Evolutionary conservation across 2,797 vertebrate species (phyloP), one percentile per base, ranked within the genome.

Genomic region (Peromyscus attwateri): DNA sequence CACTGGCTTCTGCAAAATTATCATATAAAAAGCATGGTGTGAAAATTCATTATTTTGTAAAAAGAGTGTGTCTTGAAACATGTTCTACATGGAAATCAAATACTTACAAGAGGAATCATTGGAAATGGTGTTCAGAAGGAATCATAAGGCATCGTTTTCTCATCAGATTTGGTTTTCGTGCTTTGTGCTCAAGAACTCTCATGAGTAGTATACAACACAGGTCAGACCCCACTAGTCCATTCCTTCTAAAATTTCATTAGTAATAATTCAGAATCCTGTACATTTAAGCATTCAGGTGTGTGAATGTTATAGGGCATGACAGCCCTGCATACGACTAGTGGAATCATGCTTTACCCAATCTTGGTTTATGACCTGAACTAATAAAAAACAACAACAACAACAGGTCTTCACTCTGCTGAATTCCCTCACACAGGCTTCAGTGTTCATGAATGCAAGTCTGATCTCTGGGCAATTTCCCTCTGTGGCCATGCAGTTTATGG

Each of bases 241-340:
- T 98, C 94, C 87, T 97, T 76, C 95, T 97, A 98, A 81, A 29
- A 3, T 89, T 94, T 97, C 96, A 96, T 60, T 73, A 96, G 90
- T 94, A 97, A 95, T 97, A 94, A 98, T 96, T 98, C 95, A 73
- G 17, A 25, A 97, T 95, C 97, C 81, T 89, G 9, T 98, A 98
- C 75, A 77, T 94, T 96, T 83, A 25, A 40, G 75, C 46, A 87
- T 77, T 96, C 73, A 75, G 81, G 29, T 82, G 84, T 82, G 75
- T 93, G 89, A 95, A 31, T 89, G 60, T 93, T 97, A 71, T 23
- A 92, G 55, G 88, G 92, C 60, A 60, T 37, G 93, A 40, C 75
- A 52, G 80, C 37, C 80, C 68, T 73, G 96, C 0, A 0, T 70
- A 10, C 37, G 76, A 80, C 7, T 62, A 27, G n/a, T 82, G 66